Base-by-base conservation (phyloP, 2,113 vertebrate species). In the Corythornis vintsioides region DNA sequence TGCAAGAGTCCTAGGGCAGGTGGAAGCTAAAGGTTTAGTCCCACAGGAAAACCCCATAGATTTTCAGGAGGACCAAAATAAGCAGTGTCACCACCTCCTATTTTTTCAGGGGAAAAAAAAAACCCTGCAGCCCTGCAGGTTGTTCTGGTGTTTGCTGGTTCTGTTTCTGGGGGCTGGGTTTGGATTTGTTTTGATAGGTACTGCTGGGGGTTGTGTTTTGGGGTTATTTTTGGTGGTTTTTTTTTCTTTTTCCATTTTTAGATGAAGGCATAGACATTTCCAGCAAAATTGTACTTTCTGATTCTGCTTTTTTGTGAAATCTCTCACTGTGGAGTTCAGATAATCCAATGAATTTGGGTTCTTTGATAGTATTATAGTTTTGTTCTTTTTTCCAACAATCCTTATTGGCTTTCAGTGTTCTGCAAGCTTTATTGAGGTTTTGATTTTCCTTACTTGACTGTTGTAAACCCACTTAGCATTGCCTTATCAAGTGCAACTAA, bases 401-500 rank as follows among this genome's bases (percentile, higher is more conserved):
- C 35, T 53, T 48, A 25, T 42, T 73, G 33, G 14, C 45, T 95
- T 95, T 95, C 56, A 87, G 55, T 45, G 8, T 16, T 60, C 55
- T 87, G 57, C 64, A 94, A 90, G 61, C 55, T 63, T 87, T 66
- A 78, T 33, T 79, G 91, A 95, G 69, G 35, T 67, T 94, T 93
- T 95, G 92, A 47, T 91, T 88, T 93, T 87, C 73, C 76, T 86
- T 53, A 26, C 71, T 84, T 79, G 38, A 26, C 85, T 92, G 65
- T 91, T 89, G 56, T 38, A 89, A 96, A 91, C 16, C 87, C 40
- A 28, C 85, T 95, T 96, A 83, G 80, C 74, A 19, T n/a, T 90
- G 92, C 87, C 90, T 94, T 90, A 90, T 87, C 95, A 88, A 96
- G 86, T 95, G 92, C 94, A 92, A 70, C 95, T 93, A 96, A 96